Base-by-base conservation (phyloP, 2,888 invertebrate species). In the Cheilosia soror region DNA sequence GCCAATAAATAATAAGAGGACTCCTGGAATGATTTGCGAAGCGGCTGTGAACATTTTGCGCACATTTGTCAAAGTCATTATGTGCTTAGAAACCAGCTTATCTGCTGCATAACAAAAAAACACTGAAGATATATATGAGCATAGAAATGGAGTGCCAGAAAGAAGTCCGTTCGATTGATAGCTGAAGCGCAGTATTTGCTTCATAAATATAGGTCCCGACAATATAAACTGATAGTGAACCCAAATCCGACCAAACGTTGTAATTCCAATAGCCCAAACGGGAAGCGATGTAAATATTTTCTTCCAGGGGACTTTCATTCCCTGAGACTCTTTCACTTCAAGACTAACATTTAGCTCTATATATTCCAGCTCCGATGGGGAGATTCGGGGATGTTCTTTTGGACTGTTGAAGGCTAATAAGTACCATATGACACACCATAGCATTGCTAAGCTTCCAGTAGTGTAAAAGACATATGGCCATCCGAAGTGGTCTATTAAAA, bases 231-330 rank as follows among this genome's bases (percentile, higher is more conserved):
- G 94, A 89, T 96, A 96, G 89, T 95, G 95, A 5, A 95, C 94
- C 95, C 95, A 96, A 89, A 96, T 95, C 65, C 95, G 93, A n/a
- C 95, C 95, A 88, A 95, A 96, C 0, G 95, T 96, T 2, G 95
- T 95, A 47, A 95, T 93, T 9, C 94, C 95, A 88, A 96, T 95
- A 0, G 95, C 93, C 95, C 95, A 95, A 2, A 94, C 95, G 0
- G 95, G 95, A 90, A 93, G 90, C 0, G 95, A 95, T 25, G 92
- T 94, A 53, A 95, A 92, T 84, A 96, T 95, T 3, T 93, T 91
- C 84, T 92, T 92, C 95, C 95, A 96, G 2, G 95, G 95, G 13
- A 95, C 95, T 73, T 93, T 92, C 90, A 92, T 90, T 5, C 91
- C 91, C 5, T 89, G 84, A 1, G 89, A 86, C 89, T 94, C 91